Evolutionary conservation across 53 echinoderm and acorn worm species (phyloP).

Genomic region (Stichopus horrens): DNA sequence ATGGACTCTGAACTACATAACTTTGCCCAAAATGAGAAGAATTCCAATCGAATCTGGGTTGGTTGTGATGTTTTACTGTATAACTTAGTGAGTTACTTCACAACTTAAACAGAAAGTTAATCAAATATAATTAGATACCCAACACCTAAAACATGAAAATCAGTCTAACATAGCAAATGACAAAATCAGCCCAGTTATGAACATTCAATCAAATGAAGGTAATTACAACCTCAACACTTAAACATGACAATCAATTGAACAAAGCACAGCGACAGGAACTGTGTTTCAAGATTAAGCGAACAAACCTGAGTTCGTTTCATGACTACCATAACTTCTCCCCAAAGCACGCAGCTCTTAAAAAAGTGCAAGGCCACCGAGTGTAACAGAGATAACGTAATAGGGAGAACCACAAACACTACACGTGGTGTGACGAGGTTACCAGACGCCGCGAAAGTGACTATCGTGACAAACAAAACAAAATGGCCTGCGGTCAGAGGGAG

Average conservation of each 20-base stretch:
- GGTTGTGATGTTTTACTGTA: too few relatives aligned
- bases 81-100: too few relatives aligned
- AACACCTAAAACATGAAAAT: too few relatives aligned
- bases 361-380: slow-evolving; percentile 63
- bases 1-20: too few relatives aligned
- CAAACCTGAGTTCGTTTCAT: slow-evolving; percentile 71
- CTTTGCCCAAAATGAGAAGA: too few relatives aligned
- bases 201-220: too few relatives aligned
- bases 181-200: too few relatives aligned
- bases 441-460: slow-evolving; percentile 63
- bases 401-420: slow-evolving; percentile 73
- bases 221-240: too few relatives aligned
- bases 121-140: too few relatives aligned
- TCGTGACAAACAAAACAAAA: slow-evolving; percentile 62
- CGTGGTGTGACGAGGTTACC: slow-evolving; percentile 66
- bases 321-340: slow-evolving; percentile 70
- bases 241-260: background rate
- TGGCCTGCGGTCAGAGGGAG: slow-evolving; percentile 55
- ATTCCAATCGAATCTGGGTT: too few relatives aligned
- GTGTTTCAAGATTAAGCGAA: background rate
- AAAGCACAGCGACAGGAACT: background rate
- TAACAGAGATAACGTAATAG: slow-evolving; percentile 61
- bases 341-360: slow-evolving; percentile 59
- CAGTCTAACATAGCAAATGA: too few relatives aligned
- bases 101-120: too few relatives aligned